Evolutionary conservation across 2,797 vertebrate species (phyloP), one percentile per base, ranked within the genome.

Genomic region (Manis pentadactyla): DNA sequence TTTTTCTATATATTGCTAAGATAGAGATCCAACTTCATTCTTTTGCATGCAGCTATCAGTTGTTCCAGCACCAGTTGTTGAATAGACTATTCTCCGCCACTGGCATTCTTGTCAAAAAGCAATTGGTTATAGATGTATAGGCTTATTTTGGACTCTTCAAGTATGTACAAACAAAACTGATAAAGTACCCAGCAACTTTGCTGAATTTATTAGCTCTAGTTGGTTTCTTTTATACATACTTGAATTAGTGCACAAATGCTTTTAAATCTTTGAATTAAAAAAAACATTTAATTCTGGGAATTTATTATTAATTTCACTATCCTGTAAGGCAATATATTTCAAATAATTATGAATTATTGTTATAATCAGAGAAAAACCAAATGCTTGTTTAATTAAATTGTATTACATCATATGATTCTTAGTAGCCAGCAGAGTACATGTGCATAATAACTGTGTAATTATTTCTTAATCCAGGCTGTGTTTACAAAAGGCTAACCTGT

Each of bases 341-440:
- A 95, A 78, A 61, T 55, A 63, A 79, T 55, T 29, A 4, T 46
- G 0, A 10, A 63, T 75, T 59, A 68, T 18, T 53, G 13, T 63
- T 69, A 68, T 63, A 95, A 91, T 83, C 14, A 63, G 71, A 95
- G 51, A 39, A 82, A 39, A 69, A 53, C 34, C 39, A 77, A 91
- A 88, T 64, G 18, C 27, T 73, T 87, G 4, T 23, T 78, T 83
- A 34, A 77, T 79, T 91, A 5, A 59, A 34, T 68, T 84, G 7
- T 79, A 14, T 83, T 69, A 55, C 42, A 74, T 91, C 7, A 63
- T 89, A 27, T 42, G 39, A 42, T 51, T 68, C 18, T 78, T 90
- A 86, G 42, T 39, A 78, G 37, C 55, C 31, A 66, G 37, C 31
- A 85, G 21, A 79, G 31, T 75, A 81, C 53, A 42, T 75, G 14